Evolutionary conservation across 1,140 invertebrate species (phyloP).

Genomic region (Elysia chlorotica): DNA sequence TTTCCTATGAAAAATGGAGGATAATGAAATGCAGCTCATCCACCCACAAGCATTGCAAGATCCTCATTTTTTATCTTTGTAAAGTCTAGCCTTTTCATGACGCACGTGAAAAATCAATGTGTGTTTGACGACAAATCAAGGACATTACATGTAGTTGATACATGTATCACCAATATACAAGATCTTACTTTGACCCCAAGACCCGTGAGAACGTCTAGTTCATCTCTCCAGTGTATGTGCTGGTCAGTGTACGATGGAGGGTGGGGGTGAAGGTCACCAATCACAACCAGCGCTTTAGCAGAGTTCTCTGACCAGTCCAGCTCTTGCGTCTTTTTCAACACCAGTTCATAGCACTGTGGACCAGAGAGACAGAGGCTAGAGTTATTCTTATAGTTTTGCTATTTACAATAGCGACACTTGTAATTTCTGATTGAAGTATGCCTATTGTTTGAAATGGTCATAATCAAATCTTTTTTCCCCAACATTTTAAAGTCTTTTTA

Average conservation of each 20-base stretch:
- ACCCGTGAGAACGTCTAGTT: conserved; percentile 44
- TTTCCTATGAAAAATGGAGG: no score
- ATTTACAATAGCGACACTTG: no score
- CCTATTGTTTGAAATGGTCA: no score
- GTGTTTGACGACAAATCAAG: not conserved
- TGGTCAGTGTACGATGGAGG: conserved; percentile 49
- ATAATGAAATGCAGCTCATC: not conserved
- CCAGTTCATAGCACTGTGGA: conserved; percentile 53
- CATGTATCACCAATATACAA: not conserved
- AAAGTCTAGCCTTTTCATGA: not conserved
- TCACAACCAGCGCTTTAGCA: conserved; percentile 56
- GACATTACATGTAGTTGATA: not conserved
- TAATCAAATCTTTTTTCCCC: no score
- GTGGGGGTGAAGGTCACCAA: conserved; percentile 50
- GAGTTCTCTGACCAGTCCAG: conserved; percentile 57
- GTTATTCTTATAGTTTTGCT: no score
- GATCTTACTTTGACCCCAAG: conserved; percentile 52
- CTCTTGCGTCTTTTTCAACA: conserved; percentile 42
- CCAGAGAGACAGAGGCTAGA: not conserved
- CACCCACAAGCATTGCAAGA: no score
- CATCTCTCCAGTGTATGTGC: conserved; percentile 45
- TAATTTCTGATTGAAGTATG: no score
- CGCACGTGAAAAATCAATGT: not conserved
- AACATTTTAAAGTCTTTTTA: no score
- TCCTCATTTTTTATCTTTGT: no score